Percentiles rank a stretch among this genome's conserved stretches.
These are phyloP conservation scores for Hyles lineata DNA, from an alignment of 2,888 invertebrate genomes.

Conservation along the genomic window DNA sequence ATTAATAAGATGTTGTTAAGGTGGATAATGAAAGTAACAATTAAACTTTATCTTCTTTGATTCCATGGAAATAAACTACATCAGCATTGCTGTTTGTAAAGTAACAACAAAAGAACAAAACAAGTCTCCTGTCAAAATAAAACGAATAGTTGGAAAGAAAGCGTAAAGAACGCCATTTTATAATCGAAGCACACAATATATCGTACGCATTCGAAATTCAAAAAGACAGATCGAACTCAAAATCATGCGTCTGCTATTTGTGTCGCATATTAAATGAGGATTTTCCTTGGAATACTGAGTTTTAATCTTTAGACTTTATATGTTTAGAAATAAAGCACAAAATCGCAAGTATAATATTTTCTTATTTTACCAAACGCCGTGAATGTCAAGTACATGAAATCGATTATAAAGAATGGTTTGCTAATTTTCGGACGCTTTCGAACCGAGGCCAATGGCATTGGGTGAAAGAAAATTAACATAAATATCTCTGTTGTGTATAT, in stretches of 20 bases:
- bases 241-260: conserved; percentile 48
- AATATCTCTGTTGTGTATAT: conserved; percentile 9
- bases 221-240: conserved; percentile 60
- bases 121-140: background rate
- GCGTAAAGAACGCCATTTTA: conserved; percentile 49
- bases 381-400: conserved; percentile 83
- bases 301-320: conserved; percentile 47
- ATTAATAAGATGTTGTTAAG: too few species aligned
- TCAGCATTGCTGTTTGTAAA: too few species aligned
- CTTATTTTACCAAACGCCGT: conserved; percentile 45
- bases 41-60: too few species aligned
- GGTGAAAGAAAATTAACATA: conserved; percentile 65
- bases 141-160: conserved; percentile 46
- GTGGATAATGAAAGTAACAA: too few species aligned
- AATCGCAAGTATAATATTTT: conserved; percentile 43
- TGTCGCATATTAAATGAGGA: conserved; percentile 57
- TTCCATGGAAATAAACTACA: too few species aligned
- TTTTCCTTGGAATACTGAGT: conserved; percentile 34
- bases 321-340: conserved; percentile 39
- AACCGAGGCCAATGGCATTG: conserved; percentile 58
- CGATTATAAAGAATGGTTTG: conserved; percentile 62
- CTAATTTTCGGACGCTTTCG: conserved; percentile 75
- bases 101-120: background rate
- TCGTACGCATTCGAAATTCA: conserved; percentile 64
- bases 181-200: conserved; percentile 60